A percentile compares a stretch with the other conserved stretches of the same genome.
Evolutionary conservation across 2,113 vertebrate genomes (phyloP).

Genomic region (Orthonyx spaldingii): DNA sequence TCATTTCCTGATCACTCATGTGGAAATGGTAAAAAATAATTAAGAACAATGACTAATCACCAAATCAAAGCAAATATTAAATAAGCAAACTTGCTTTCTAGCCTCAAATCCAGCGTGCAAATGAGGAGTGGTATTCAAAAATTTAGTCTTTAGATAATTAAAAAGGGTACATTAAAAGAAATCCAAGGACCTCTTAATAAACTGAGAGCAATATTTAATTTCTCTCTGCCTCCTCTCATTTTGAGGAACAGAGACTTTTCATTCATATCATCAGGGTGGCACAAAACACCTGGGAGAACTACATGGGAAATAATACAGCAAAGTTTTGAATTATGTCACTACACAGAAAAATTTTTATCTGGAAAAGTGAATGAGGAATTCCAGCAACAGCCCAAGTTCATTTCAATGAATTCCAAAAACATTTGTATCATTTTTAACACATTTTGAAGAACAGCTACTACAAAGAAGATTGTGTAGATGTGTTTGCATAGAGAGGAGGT

Average conservation of each 20-base stretch:
- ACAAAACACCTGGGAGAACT: background rate
- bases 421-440: background rate
- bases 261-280: background rate
- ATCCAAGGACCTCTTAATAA: background rate
- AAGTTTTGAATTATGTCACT: background rate
- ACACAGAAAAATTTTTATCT: background rate
- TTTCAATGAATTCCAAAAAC: background rate
- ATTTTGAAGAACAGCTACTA: background rate
- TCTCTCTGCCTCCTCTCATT: background rate
- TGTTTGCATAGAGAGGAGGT: background rate
- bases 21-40: constrained; percentile 78
- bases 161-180: constrained; percentile 30
- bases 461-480: background rate
- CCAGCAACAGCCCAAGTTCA: background rate
- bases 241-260: background rate
- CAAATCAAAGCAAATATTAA: constrained; percentile 64
- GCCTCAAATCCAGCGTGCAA: constrained; percentile 41
- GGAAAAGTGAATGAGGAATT: background rate
- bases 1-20: constrained; percentile 73
- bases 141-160: constrained; percentile 64
- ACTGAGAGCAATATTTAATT: background rate
- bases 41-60: constrained; percentile 68
- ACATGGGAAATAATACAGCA: background rate
- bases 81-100: constrained; percentile 56
- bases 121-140: constrained; percentile 37